Percentiles rank a stretch among this genome's conserved stretches.
phyloP scores from a whole-genome alignment of 2,888 invertebrate species.

The Limnephilus lunatus region DNA sequence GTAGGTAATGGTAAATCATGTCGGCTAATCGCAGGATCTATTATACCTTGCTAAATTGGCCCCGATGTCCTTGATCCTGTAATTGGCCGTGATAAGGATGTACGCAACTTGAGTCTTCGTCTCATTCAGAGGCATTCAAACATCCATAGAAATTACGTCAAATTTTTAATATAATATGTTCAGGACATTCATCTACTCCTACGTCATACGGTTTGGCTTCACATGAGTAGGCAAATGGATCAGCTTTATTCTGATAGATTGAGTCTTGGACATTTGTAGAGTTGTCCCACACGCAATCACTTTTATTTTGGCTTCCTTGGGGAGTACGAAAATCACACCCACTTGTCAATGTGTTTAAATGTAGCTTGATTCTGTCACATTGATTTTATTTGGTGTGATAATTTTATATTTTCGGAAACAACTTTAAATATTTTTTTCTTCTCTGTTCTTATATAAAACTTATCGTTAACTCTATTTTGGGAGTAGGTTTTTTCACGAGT shows the following conservation, averaged over 20 bases:
- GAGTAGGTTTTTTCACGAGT: too few species aligned
- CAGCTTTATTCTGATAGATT: conserved; percentile 2
- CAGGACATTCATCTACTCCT: neutral
- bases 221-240: neutral
- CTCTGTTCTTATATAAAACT: too few species aligned
- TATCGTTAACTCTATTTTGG: too few species aligned
- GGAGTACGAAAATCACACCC: neutral
- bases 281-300: neutral
- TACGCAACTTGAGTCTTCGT: neutral
- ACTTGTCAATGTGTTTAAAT: neutral
- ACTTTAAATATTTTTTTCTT: too few species aligned
- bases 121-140: neutral
- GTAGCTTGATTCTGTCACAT: too few species aligned
- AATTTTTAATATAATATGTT: conserved; percentile 2
- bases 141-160: neutral
- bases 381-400: too few species aligned
- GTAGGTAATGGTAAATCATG: neutral
- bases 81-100: neutral
- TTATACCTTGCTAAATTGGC: neutral
- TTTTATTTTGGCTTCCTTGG: neutral
- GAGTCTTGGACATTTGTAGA: neutral
- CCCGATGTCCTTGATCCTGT: neutral
- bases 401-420: too few species aligned
- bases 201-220: neutral
- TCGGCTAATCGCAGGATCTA: neutral